Percentiles rank a stretch among this genome's conserved stretches.
These are phyloP conservation scores for Drosophila teissieri DNA, from an alignment of 1,140 invertebrate species.

Conservation along the genomic window DNA sequence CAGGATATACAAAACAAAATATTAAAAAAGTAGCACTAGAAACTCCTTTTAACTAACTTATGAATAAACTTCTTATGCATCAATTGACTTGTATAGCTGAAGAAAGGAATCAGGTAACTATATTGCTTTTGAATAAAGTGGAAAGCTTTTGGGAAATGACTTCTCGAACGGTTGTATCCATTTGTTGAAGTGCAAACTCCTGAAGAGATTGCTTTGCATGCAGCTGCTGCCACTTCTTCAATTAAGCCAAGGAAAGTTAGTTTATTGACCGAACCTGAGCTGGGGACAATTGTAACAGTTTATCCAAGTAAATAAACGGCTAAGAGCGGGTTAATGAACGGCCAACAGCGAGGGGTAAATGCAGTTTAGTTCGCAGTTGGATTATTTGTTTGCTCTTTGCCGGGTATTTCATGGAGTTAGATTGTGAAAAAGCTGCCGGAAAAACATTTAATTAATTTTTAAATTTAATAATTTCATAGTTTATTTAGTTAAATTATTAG, in stretches of 20 bases:
- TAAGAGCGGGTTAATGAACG: slow-evolving; percentile 38
- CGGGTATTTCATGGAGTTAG: slow-evolving; percentile 12
- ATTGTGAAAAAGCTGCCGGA: slow-evolving; percentile 1
- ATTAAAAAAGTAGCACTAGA: too few species aligned
- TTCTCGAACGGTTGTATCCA: neutral
- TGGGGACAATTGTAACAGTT: slow-evolving; percentile 53
- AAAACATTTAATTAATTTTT: neutral
- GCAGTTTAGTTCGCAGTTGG: slow-evolving; percentile 10
- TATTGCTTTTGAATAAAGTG: too few species aligned
- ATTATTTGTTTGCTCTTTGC: slow-evolving; percentile 29
- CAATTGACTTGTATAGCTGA: too few species aligned
- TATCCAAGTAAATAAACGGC: slow-evolving; percentile 44
- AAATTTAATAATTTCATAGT: neutral
- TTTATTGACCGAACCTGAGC: slow-evolving; percentile 49
- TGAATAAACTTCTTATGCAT: too few species aligned
- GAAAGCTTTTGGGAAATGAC: too few species aligned
- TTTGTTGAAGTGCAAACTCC: neutral
- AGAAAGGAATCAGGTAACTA: too few species aligned
- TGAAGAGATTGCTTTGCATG: slow-evolving; percentile 29
- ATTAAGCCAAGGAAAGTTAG: slow-evolving; percentile 55
- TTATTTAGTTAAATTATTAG: too few species aligned
- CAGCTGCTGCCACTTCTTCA: slow-evolving; percentile 39
- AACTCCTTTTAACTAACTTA: too few species aligned
- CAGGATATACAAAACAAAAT: too few species aligned
- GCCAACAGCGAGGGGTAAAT: slow-evolving; percentile 8